phyloP scores from a whole-genome alignment of 2,888 invertebrate species.

The Drosophila anceps region DNA sequence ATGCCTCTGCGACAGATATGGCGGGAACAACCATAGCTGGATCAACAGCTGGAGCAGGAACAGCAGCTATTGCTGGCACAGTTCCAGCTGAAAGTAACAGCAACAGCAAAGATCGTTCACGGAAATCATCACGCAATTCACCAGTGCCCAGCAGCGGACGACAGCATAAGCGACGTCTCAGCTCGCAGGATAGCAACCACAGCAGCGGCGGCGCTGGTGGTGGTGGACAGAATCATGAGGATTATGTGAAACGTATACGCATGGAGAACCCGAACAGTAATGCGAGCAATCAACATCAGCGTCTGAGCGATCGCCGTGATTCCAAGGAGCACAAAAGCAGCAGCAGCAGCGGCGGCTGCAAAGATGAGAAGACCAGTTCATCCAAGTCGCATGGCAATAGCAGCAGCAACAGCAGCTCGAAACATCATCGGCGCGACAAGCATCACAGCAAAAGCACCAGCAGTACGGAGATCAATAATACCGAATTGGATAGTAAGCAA shows the following conservation, averaged over 20 bases:
- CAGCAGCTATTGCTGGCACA: slow-evolving; percentile 7
- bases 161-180: slow-evolving; percentile 89
- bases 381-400: slow-evolving; percentile 55
- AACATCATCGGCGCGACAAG: slow-evolving; percentile 76
- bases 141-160: slow-evolving; percentile 70
- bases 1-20: slow-evolving; percentile 52
- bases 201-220: slow-evolving; percentile 41
- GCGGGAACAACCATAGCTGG: not conserved
- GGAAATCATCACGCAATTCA: slow-evolving; percentile 82
- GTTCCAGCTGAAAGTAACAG: slow-evolving; percentile 21
- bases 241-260: slow-evolving; percentile 82
- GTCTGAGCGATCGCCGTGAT: slow-evolving; percentile 71
- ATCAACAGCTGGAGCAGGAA: not conserved
- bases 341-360: slow-evolving; percentile 43
- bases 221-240: slow-evolving; percentile 73
- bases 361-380: slow-evolving; percentile 53
- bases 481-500: slow-evolving; percentile 36
- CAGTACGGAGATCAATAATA: slow-evolving; percentile 37
- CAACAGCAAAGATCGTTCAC: slow-evolving; percentile 75
- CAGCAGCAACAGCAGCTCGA: slow-evolving; percentile 56
- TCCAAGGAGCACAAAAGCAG: slow-evolving; percentile 73
- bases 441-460: slow-evolving; percentile 80
- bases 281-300: slow-evolving; percentile 55
- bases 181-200: slow-evolving; percentile 89
- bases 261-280: slow-evolving; percentile 67